These are phyloP conservation scores for Pangasius larnaudii DNA, from an alignment of 2,797 vertebrate genomes.

Conservation along the genomic window DNA sequence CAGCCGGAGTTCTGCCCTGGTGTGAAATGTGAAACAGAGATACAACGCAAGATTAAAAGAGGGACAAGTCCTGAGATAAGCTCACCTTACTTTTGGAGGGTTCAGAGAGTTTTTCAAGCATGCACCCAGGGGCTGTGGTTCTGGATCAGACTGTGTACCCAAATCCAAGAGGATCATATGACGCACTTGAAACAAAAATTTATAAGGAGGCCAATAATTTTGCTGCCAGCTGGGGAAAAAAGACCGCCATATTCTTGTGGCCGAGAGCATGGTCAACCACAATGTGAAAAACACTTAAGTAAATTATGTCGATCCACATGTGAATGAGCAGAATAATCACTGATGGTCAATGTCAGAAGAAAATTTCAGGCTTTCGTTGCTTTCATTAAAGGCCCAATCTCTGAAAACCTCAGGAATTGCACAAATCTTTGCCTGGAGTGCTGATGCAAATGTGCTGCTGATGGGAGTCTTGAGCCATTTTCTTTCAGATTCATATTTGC, in stretches of 20 bases:
- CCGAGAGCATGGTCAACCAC: conserved; percentile 56
- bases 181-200: conserved; percentile 41
- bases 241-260: conserved; percentile 58
- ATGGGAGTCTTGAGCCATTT: not conserved
- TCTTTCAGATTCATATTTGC: conserved; percentile 13
- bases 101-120: conserved; percentile 47
- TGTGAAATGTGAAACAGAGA: conserved; percentile 48
- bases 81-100: conserved; percentile 54
- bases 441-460: not conserved
- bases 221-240: conserved; percentile 42
- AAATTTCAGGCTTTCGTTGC: conserved; percentile 4
- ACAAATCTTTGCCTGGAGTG: not conserved
- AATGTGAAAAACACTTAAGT: conserved; percentile 53
- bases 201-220: conserved; percentile 46
- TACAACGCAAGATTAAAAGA: not conserved
- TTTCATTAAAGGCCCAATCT: not conserved
- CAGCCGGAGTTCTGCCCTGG: conserved; percentile 32
- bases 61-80: conserved; percentile 4
- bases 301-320: conserved; percentile 43
- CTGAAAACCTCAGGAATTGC: conserved; percentile 22
- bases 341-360: not conserved
- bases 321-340: conserved; percentile 28
- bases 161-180: conserved; percentile 49
- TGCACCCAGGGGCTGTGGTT: conserved; percentile 56
- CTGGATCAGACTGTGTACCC: conserved; percentile 49